Evolutionary conservation across 1,140 invertebrate species (phyloP).

Genomic region (Drosophila melanica): DNA sequence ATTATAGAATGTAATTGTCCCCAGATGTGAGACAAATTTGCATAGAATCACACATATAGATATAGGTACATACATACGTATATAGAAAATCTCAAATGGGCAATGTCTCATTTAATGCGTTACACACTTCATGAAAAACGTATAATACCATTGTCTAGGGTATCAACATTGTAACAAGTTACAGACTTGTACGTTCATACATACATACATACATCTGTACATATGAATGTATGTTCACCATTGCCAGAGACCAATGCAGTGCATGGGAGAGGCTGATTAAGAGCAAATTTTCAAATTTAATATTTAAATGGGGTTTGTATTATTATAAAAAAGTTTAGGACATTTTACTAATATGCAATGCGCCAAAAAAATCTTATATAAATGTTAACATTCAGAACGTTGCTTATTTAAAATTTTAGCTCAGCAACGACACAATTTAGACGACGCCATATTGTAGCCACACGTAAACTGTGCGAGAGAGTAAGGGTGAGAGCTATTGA

Average conservation of each 20-base stretch:
- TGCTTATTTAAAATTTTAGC: slow-evolving; percentile 45
- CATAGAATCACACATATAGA: not conserved
- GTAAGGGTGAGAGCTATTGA: slow-evolving; percentile 24
- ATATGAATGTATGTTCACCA: not conserved
- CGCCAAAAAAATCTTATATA: slow-evolving; percentile 24
- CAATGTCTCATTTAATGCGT: not conserved
- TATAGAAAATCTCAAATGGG: not conserved
- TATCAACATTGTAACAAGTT: slow-evolving; percentile 14
- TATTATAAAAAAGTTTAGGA: not conserved
- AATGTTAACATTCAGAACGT: slow-evolving; percentile 48
- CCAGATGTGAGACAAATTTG: not conserved
- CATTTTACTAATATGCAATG: slow-evolving; percentile 28
- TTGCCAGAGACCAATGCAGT: slow-evolving; percentile 25
- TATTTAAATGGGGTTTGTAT: slow-evolving; percentile 16
- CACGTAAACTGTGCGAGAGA: slow-evolving; percentile 56
- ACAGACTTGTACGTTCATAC: slow-evolving; percentile 5
- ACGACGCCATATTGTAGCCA: slow-evolving; percentile 75
- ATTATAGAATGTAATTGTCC: no score
- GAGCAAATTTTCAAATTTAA: slow-evolving; percentile 2
- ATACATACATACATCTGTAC: slow-evolving; percentile 4
- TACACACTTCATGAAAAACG: not conserved
- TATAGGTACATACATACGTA: not conserved
- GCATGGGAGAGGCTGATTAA: not conserved
- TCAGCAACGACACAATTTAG: slow-evolving; percentile 70
- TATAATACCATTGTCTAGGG: not conserved